These are phyloP conservation scores for Regulus satrapa DNA, from an alignment of 2,113 vertebrate genomes.

Conservation along the genomic window DNA sequence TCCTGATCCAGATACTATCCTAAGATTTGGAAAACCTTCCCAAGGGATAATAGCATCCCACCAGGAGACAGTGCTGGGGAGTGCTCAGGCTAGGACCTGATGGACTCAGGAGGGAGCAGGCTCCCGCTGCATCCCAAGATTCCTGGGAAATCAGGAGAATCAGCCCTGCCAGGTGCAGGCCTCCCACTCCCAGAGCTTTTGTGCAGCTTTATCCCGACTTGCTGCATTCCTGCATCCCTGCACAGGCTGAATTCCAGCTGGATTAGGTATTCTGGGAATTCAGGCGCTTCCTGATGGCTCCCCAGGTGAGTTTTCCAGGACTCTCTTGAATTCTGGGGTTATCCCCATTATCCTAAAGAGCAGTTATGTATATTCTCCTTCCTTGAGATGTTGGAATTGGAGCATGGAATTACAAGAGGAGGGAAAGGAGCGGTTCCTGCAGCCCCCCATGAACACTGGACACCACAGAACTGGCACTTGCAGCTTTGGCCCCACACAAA, in stretches of 20 bases:
- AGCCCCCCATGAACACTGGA: background rate
- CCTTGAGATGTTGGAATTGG: background rate
- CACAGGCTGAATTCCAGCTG: background rate
- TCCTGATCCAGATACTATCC: background rate
- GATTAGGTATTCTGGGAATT: background rate
- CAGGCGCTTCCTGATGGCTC: background rate
- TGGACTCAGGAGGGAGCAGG: background rate
- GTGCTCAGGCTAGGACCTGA: fast-evolving
- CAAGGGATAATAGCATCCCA: background rate
- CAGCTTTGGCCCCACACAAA: too few relatives aligned
- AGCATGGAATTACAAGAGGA: background rate
- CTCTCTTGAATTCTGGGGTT: background rate
- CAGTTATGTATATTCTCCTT: fast-evolving
- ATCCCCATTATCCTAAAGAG: background rate
- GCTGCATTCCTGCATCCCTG: background rate
- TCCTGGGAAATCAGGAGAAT: fast-evolving
- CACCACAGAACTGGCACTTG: background rate
- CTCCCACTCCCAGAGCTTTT: background rate
- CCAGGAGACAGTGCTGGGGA: background rate
- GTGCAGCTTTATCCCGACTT: background rate
- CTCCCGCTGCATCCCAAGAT: background rate
- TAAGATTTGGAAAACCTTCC: background rate
- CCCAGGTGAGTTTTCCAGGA: background rate
- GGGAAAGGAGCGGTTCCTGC: background rate
- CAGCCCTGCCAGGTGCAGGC: background rate